Percentiles rank a stretch among this genome's conserved stretches.
Conservation (phyloP, 2,797 vertebrate genomes). For the Lepus oiostolus region DNA sequence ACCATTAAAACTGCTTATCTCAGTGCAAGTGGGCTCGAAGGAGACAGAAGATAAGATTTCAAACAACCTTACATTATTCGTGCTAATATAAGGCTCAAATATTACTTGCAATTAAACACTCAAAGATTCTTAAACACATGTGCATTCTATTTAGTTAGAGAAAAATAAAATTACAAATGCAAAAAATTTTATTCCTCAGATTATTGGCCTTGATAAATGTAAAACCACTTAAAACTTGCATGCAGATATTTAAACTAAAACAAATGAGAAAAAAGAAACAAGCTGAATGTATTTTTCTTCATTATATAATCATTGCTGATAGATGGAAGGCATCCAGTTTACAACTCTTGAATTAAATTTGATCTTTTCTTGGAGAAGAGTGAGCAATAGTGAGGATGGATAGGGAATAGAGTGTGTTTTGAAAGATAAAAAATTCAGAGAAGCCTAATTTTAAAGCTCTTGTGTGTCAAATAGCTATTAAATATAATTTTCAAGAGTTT, state of each 20-base stretch:
- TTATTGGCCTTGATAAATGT: conserved; percentile 4
- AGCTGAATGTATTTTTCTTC: not conserved
- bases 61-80: not conserved
- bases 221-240: conserved; percentile 12
- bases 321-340: conserved; percentile 3
- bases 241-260: not conserved
- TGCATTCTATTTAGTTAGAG: not conserved
- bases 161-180: conserved; percentile 23
- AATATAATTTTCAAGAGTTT: conserved; percentile 67
- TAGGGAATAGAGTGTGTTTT: not conserved
- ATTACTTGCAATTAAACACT: not conserved
- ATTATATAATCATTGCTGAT: not conserved
- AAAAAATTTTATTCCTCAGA: not conserved
- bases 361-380: conserved; percentile 1
- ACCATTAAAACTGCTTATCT: not conserved
- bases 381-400: not conserved
- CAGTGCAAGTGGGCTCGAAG: not conserved
- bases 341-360: conserved; percentile 15
- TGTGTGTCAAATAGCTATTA: conserved; percentile 64
- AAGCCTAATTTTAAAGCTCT: conserved; percentile 50
- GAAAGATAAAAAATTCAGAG: conserved; percentile 22
- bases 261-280: not conserved
- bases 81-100: not conserved
- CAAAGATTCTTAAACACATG: not conserved
- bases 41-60: not conserved